Evolutionary conservation across 2,888 invertebrate species (phyloP).

Genomic region (Monochamus alternatus): DNA sequence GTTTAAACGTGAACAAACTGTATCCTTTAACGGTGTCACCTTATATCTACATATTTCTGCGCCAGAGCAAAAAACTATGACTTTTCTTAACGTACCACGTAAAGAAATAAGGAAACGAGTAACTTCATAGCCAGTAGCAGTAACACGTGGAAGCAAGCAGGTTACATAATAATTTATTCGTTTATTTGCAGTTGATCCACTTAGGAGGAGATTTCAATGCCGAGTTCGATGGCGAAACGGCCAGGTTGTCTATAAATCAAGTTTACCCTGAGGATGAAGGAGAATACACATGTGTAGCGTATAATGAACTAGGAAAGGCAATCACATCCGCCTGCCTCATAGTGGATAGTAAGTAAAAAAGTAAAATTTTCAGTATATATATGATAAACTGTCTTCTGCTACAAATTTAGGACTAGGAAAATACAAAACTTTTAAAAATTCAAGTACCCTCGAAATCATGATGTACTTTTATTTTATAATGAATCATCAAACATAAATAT

Average conservation of each 20-base stretch:
- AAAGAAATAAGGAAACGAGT: too few relatives aligned
- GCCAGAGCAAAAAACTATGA: not conserved
- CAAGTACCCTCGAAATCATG: too few relatives aligned
- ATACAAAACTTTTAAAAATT: too few relatives aligned
- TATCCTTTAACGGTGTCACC: too few relatives aligned
- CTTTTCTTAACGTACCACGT: too few relatives aligned
- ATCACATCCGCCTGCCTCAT: conserved; percentile 88
- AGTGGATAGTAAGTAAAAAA: conserved; percentile 81
- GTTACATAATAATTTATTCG: conserved; percentile 35
- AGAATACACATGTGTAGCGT: conserved; percentile 88
- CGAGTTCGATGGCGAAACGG: conserved; percentile 80
- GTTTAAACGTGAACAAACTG: too few relatives aligned
- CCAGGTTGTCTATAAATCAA: conserved; percentile 81
- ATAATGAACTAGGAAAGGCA: conserved; percentile 87
- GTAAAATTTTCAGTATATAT: not conserved
- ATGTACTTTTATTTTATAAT: too few relatives aligned
- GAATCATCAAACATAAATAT: too few relatives aligned
- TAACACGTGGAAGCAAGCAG: conserved; percentile 32
- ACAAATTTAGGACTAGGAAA: not conserved
- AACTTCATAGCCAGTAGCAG: not conserved
- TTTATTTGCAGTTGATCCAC: conserved; percentile 74
- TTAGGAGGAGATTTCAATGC: conserved; percentile 80
- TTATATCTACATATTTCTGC: too few relatives aligned
- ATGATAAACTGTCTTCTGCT: not conserved
- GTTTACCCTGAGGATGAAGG: conserved; percentile 93